Evolutionary conservation across 35 echinoderm and acorn worm genomes (phyloP).

Genomic region (Amphiura filiformis): DNA sequence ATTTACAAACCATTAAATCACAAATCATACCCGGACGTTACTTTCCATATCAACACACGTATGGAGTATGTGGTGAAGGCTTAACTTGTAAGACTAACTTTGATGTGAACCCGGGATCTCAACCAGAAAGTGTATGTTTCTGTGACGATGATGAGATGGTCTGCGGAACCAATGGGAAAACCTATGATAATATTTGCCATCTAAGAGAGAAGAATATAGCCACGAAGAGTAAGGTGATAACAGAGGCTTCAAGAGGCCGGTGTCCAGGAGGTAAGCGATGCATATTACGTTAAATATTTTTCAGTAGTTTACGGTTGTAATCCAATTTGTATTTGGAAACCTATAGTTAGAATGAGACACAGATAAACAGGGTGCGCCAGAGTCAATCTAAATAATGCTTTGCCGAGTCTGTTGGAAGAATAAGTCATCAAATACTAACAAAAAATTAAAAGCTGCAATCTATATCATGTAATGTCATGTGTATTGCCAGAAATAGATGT

Average conservation of each 20-base stretch:
- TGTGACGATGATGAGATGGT: slow-evolving; percentile 52
- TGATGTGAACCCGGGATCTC: slow-evolving; percentile 30
- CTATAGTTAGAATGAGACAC: too few species aligned
- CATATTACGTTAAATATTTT: too few species aligned
- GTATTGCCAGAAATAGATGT: too few species aligned
- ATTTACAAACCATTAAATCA: slow-evolving; percentile 24
- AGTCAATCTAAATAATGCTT: too few species aligned
- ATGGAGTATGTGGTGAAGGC: slow-evolving; percentile 50
- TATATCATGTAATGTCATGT: too few species aligned
- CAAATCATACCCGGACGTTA: slow-evolving; percentile 23
- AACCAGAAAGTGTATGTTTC: slow-evolving; percentile 47
- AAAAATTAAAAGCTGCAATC: too few species aligned
- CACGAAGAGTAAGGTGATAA: slow-evolving; percentile 8
- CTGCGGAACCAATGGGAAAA: slow-evolving; percentile 63
- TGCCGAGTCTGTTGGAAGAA: too few species aligned
- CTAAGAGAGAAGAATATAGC: slow-evolving; percentile 39
- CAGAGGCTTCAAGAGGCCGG: slow-evolving; percentile 21
- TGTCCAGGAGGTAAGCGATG: slow-evolving; percentile 52
- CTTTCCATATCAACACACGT: slow-evolving; percentile 27
- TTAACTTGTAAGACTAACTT: slow-evolving; percentile 33
- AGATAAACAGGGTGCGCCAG: too few species aligned
- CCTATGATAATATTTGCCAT: slow-evolving; percentile 51
- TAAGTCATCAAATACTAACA: too few species aligned
- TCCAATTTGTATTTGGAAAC: too few species aligned
- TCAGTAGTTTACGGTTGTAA: too few species aligned